A percentile compares a stretch with the other conserved stretches of the same genome.
phyloP scores from a whole-genome alignment of 2,113 vertebrate genomes.

The Python bivittatus region DNA sequence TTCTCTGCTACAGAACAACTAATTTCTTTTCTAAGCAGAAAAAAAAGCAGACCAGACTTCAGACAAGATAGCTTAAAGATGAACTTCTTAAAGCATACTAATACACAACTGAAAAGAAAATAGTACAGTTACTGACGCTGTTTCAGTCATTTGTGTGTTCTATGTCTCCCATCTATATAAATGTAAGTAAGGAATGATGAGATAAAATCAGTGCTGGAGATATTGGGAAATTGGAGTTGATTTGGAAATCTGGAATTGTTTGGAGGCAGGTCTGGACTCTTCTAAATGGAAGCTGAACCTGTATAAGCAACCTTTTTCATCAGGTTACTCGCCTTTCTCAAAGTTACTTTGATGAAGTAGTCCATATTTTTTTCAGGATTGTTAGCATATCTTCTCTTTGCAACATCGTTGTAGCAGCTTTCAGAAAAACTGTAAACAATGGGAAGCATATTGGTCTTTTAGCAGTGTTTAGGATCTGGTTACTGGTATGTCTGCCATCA shows the following conservation, averaged over 20 bases:
- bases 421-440: background rate
- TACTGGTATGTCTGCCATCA: no score
- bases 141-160: background rate
- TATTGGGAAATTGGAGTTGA: background rate
- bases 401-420: background rate
- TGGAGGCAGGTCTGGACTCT: background rate
- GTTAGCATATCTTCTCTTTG: background rate
- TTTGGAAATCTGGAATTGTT: background rate
- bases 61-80: background rate
- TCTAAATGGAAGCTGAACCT: background rate
- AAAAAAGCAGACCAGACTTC: background rate
- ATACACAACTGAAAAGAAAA: background rate
- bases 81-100: background rate
- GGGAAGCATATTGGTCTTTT: background rate
- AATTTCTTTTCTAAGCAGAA: background rate
- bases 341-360: background rate
- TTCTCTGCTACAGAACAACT: background rate
- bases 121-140: background rate
- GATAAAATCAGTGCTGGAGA: background rate
- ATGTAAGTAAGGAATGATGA: background rate
- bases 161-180: background rate
- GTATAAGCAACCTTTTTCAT: background rate
- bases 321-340: background rate
- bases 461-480: background rate
- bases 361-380: background rate